Conservation (phyloP, 1,140 invertebrate species). For the Phymastichus coffea region DNA sequence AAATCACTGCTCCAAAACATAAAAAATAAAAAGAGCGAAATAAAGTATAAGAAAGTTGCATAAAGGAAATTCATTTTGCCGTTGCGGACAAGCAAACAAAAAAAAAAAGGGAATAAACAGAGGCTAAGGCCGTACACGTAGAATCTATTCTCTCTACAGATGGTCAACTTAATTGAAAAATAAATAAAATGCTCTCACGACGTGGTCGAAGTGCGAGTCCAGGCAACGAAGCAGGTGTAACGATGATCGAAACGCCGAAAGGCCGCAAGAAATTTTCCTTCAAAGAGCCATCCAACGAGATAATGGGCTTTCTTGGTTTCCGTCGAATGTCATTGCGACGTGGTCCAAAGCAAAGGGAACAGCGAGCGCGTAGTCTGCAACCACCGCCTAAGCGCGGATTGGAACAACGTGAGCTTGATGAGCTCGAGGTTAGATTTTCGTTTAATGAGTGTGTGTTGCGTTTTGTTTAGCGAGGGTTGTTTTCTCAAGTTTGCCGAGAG, state of each 20-base stretch:
- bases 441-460: too few relatives aligned
- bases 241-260: slow-evolving; percentile 52
- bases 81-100: too few relatives aligned
- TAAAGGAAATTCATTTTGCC: too few relatives aligned
- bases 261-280: slow-evolving; percentile 84
- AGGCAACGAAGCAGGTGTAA: slow-evolving; percentile 38
- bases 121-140: too few relatives aligned
- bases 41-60: too few relatives aligned
- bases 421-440: slow-evolving; percentile 28
- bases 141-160: too few relatives aligned
- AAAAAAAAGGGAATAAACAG: too few relatives aligned
- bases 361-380: not conserved
- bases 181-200: slow-evolving; percentile 17
- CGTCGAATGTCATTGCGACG: slow-evolving; percentile 17
- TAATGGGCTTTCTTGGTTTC: slow-evolving; percentile 41
- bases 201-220: slow-evolving; percentile 21
- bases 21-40: too few relatives aligned
- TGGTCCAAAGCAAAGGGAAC: not conserved
- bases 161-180: too few relatives aligned
- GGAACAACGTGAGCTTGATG: not conserved
- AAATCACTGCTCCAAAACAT: too few relatives aligned
- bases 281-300: slow-evolving; percentile 74
- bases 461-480: too few relatives aligned
- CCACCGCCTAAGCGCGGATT: not conserved
- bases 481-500: too few relatives aligned